Evolutionary conservation across 2,113 vertebrate species (phyloP).

Genomic region (Gobio gobio): DNA sequence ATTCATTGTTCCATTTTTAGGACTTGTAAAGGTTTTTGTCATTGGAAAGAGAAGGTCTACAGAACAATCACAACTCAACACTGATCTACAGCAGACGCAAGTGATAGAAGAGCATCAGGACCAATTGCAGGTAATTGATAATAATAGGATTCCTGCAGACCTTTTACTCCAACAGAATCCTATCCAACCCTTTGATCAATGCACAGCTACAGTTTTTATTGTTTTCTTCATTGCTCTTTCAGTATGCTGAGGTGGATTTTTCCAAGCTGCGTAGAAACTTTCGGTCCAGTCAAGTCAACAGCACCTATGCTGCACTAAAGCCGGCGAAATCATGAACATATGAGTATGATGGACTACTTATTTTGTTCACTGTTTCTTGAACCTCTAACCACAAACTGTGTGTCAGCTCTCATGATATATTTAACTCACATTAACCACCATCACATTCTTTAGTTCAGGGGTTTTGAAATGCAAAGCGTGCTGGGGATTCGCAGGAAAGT

Average conservation of each 20-base stretch:
- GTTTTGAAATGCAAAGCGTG: not conserved
- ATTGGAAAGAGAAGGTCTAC: too few species aligned
- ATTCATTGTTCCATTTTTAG: not conserved
- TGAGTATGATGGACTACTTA: not conserved
- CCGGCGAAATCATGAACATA: not conserved
- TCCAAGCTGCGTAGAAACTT: not conserved
- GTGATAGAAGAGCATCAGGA: not conserved
- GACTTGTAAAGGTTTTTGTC: not conserved
- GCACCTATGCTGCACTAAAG: not conserved
- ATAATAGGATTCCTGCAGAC: not conserved
- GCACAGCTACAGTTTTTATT: not conserved
- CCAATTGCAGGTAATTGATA: not conserved
- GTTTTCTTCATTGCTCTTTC: not conserved
- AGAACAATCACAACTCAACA: not conserved
- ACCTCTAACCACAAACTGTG: not conserved
- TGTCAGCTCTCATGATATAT: not conserved
- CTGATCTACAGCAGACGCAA: not conserved
- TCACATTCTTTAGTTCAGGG: not conserved
- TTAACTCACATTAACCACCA: not conserved
- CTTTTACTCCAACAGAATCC: not conserved
- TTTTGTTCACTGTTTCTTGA: not conserved
- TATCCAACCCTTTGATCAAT: not conserved
- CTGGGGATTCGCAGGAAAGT: not conserved
- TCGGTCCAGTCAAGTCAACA: not conserved
- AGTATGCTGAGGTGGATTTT: not conserved